Evolutionary conservation across 2,888 invertebrate species (phyloP).

Genomic region (Luperina nickerlii): DNA sequence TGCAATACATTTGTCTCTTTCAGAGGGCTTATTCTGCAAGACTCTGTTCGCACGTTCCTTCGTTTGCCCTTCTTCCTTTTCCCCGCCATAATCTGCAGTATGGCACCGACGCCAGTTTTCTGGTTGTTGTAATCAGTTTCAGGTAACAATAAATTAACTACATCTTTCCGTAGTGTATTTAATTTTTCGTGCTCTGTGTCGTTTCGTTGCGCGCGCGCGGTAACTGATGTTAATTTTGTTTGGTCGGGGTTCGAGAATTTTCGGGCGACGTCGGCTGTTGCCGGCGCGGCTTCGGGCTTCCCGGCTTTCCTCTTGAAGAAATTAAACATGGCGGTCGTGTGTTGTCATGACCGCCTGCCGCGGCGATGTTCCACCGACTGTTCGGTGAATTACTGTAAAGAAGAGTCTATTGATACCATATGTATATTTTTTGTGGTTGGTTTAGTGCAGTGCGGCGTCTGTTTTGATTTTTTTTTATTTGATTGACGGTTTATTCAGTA

Average conservation of each 20-base stretch:
- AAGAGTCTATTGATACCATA: conserved; percentile 7
- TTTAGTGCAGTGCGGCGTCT: conserved; percentile 50
- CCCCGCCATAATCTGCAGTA: conserved; percentile 87
- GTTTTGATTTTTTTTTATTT: conserved; percentile 26
- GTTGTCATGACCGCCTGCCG: conserved; percentile 78
- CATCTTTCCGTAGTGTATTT: conserved; percentile 83
- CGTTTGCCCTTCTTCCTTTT: conserved; percentile 79
- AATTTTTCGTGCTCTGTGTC: conserved; percentile 73
- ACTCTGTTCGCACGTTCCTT: conserved; percentile 78
- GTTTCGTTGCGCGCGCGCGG: conserved; percentile 77
- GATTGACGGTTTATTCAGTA: conserved; percentile 13
- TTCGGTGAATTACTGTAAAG: conserved; percentile 53
- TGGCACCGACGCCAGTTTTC: conserved; percentile 83
- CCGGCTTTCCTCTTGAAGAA: conserved; percentile 88
- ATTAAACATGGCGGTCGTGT: conserved; percentile 82
- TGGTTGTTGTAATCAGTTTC: conserved; percentile 83
- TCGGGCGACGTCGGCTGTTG: conserved; percentile 73
- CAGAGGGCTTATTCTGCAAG: conserved; percentile 79
- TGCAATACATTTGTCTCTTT: conserved; percentile 77
- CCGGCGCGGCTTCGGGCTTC: conserved; percentile 81
- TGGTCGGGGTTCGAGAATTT: conserved; percentile 73
- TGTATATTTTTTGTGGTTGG: conserved; percentile 25
- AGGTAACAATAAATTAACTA: conserved; percentile 86
- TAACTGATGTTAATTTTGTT: conserved; percentile 76
- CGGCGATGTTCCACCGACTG: conserved; percentile 75